Percentiles rank a stretch among this genome's conserved stretches.
phyloP scores from a whole-genome alignment of 2,888 invertebrate species.

The Galeruca laticollis region DNA sequence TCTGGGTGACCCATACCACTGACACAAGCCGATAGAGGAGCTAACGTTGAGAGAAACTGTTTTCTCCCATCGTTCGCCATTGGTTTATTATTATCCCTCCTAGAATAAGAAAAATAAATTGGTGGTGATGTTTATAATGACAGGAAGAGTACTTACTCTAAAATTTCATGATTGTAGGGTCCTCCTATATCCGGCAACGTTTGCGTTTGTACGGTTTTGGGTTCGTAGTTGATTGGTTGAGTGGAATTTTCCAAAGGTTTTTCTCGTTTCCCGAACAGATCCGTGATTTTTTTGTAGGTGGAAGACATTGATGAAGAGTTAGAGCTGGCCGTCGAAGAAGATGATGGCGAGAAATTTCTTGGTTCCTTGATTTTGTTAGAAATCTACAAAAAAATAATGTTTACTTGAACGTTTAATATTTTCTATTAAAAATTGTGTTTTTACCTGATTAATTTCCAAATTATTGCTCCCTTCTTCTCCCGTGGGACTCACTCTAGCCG shows the following conservation, averaged over 20 bases:
- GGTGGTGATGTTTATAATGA: background rate
- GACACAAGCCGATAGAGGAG: conserved; percentile 84
- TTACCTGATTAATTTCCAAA: conserved; percentile 45
- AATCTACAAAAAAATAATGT: conserved; percentile 13
- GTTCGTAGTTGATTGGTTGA: conserved; percentile 53
- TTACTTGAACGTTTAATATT: background rate
- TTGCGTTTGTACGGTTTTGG: conserved; percentile 49
- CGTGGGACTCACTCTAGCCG: conserved; percentile 73
- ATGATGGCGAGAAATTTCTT: conserved; percentile 66
- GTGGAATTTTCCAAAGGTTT: conserved; percentile 54
- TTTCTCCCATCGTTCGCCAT: conserved; percentile 72
- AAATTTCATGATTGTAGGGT: conserved; percentile 62
- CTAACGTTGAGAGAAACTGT: conserved; percentile 83
- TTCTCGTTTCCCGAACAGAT: conserved; percentile 70
- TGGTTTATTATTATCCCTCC: conserved; percentile 59
- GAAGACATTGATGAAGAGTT: conserved; percentile 72
- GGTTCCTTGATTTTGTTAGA: conserved; percentile 40
- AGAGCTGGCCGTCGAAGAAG: conserved; percentile 71
- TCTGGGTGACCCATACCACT: conserved; percentile 69
- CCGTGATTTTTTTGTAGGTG: conserved; percentile 75
- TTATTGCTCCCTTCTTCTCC: conserved; percentile 71
- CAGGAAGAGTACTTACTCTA: conserved; percentile 57
- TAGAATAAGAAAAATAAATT: background rate
- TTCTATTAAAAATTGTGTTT: background rate
- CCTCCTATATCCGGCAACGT: conserved; percentile 69